Conservation (phyloP, 2,113 vertebrate species). For the Rhinopithecus roxellana region DNA sequence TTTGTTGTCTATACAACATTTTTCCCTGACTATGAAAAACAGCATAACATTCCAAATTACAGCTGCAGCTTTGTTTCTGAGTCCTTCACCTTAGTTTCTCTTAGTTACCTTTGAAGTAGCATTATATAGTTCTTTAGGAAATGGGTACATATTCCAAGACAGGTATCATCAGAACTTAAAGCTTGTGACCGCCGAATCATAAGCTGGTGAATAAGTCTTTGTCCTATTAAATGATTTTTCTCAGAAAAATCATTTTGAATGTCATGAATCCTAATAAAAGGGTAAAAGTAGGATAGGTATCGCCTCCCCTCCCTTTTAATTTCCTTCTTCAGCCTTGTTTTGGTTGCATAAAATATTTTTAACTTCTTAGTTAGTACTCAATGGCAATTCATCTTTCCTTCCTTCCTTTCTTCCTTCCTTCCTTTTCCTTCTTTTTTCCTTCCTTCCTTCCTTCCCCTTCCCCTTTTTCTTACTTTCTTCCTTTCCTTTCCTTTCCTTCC, state of each 20-base stretch:
- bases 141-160: neutral
- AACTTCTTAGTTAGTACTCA: constrained; percentile 12
- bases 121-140: constrained; percentile 5
- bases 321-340: neutral
- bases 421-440: no score
- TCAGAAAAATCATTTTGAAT: constrained; percentile 23
- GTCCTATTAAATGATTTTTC: neutral
- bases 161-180: constrained; percentile 10
- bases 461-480: no score
- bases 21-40: constrained; percentile 19
- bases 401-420: no score
- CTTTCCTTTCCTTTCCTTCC: no score
- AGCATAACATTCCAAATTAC: neutral
- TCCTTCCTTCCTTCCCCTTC: no score
- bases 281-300: neutral
- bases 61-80: constrained; percentile 4
- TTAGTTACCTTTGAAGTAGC: neutral
- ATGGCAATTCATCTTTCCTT: constrained; percentile 1
- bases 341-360: neutral
- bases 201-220: neutral
- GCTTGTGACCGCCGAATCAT: neutral
- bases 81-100: neutral
- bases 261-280: neutral
- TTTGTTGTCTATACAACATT: constrained; percentile 19
- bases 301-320: neutral